Evolutionary conservation across 1,140 invertebrate species (phyloP), one percentile per base, ranked within the genome.

Genomic region (Physella acuta): DNA sequence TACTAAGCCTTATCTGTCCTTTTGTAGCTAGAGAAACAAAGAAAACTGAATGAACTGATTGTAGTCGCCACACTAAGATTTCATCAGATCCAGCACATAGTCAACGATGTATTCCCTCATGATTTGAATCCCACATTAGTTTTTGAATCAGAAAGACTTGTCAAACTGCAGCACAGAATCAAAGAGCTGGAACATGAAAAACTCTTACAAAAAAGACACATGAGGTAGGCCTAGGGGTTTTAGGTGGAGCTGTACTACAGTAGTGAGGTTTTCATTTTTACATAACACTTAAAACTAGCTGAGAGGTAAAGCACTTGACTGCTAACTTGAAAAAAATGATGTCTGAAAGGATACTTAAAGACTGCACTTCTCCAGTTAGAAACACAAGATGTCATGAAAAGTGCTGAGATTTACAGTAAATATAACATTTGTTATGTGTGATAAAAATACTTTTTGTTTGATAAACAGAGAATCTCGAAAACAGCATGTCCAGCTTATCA

Each of bases 21-120:
- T 31, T 56, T 59, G 55, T 71, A 92, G 90, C 82, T 87, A 52
- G 88, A 91, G 73, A 91, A 92, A 70, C 91, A 92, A 76, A 78
- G 84, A 34, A 88, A 89, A 75, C 80, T 92, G 60, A 92, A 92
- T 76, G 87, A 91, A 68, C 86, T 92, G 0, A 85, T 89, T 64
- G 84, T 89, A 3, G 88, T 89, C 17, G 87, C 90, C 0, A 83
- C 90, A 14, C 71, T 92, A 52, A 89, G 88, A 66, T 82, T 91
- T 63, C 86, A 90, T 79, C 91, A 92, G 78, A 79, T 92, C 34
- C 88, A 91, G 77, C 85, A 89, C 76, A 86, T 90, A 44, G 76
- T 87, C 2, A 85, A 87, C 11, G 76, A 76, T 0, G 75, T 85
- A 4, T 79, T 85, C 36, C 83, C 85, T 26, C 83, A 84, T 8